Conservation (phyloP, 2,888 invertebrate species). For the Aphidoletes aphidimyza region DNA sequence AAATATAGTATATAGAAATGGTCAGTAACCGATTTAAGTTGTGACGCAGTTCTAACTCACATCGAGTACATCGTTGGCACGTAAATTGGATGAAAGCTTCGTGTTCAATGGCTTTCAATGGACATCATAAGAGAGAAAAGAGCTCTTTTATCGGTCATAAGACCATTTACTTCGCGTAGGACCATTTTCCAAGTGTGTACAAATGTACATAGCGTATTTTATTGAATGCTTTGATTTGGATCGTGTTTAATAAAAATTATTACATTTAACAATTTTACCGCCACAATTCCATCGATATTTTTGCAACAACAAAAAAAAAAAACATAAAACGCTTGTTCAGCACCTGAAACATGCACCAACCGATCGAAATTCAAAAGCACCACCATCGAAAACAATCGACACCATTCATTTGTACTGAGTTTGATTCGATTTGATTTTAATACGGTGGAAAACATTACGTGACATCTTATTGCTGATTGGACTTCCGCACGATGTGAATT, state of each 20-base stretch:
- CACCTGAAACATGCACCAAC: not conserved
- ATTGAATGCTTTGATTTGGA: not conserved
- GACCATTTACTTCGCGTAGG: no score
- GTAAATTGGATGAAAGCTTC: no score
- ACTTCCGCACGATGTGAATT: not conserved
- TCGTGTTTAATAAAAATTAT: constrained; percentile 14
- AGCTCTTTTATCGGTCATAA: not conserved
- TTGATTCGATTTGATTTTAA: not conserved
- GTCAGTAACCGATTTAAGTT: constrained; percentile 20
- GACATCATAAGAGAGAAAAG: not conserved
- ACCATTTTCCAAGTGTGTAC: not conserved
- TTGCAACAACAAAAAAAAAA: no score
- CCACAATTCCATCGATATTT: no score
- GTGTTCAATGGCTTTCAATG: not conserved
- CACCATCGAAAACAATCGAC: not conserved
- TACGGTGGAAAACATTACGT: not conserved
- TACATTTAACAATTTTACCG: not conserved
- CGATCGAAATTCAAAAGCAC: not conserved
- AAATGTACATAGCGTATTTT: not conserved
- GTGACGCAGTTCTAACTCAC: not conserved
- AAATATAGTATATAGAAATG: constrained; percentile 27
- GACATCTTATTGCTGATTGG: not conserved
- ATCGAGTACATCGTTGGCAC: no score
- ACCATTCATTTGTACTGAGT: not conserved
- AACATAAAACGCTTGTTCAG: no score